phyloP scores from a whole-genome alignment of 2,888 invertebrate species.

The Aethes cnicana region DNA sequence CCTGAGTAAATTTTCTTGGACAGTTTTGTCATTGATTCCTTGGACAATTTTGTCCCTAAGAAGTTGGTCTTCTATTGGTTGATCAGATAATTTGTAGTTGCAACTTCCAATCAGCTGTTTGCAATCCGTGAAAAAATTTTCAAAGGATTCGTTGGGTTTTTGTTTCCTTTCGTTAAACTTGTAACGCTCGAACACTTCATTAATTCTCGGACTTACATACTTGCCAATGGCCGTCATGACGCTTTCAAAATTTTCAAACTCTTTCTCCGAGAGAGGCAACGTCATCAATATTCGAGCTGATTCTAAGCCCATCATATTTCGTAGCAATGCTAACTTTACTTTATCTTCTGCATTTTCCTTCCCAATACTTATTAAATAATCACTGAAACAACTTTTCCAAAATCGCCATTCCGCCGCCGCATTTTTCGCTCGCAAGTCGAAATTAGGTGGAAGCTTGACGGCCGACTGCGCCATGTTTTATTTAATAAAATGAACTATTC shows the following conservation, averaged over 20 bases:
- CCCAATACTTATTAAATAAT: no score
- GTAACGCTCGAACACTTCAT: not conserved
- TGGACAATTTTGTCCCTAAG: conserved; percentile 10
- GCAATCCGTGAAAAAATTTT: conserved; percentile 1
- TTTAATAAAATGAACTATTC: not conserved
- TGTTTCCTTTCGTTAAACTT: conserved; percentile 7
- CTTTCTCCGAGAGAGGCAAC: no score
- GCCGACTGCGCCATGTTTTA: conserved; percentile 2
- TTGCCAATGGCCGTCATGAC: not conserved
- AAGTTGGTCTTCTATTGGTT: conserved; percentile 2
- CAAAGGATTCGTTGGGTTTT: not conserved
- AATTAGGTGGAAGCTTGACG: not conserved
- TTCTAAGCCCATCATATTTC: no score
- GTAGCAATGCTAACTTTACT: no score
- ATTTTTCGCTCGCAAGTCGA: not conserved
- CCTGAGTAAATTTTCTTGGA: conserved; percentile 4
- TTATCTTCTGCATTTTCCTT: no score
- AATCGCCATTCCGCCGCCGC: no score
- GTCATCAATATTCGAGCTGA: no score
- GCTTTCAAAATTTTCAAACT: not conserved
- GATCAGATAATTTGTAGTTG: not conserved
- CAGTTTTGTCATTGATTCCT: conserved; percentile 1
- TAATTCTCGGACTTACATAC: not conserved
- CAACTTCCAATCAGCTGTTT: not conserved
- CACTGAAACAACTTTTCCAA: no score